Evolutionary conservation across 2,113 vertebrate species (phyloP).

Genomic region (Calypte anna): DNA sequence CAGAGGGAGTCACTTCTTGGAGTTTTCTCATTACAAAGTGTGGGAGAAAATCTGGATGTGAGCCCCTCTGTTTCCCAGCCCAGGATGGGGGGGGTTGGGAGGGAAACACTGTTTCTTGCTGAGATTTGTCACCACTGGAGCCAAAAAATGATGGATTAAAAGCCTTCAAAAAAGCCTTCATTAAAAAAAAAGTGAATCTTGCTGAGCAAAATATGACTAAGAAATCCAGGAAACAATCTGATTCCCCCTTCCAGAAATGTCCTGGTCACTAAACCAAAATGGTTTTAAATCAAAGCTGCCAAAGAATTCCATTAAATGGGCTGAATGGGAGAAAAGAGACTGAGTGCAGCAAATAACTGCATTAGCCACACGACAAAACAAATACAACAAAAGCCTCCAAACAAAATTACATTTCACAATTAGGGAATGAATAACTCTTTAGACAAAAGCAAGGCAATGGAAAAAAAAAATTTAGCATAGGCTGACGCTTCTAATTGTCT

Average conservation of each 20-base stretch:
- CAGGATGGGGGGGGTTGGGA: not conserved
- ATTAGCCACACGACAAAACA: conserved; percentile 59
- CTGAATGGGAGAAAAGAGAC: not conserved
- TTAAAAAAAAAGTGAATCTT: conserved; percentile 16
- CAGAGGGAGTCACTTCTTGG: not conserved
- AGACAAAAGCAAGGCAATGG: conserved; percentile 63
- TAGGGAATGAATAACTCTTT: conserved; percentile 70
- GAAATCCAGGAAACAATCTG: conserved; percentile 25
- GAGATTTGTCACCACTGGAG: not conserved
- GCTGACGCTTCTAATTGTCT: conserved; percentile 68
- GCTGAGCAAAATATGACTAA: conserved; percentile 1
- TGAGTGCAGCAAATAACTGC: conserved; percentile 15
- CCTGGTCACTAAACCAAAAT: conserved; percentile 48
- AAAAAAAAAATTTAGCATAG: conserved; percentile 49
- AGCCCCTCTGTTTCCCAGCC: not conserved
- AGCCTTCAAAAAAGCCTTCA: not conserved
- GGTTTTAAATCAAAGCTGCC: conserved; percentile 42
- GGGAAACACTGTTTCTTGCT: not conserved
- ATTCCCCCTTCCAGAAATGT: conserved; percentile 31
- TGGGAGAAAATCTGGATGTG: not conserved
- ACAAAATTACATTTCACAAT: conserved; percentile 76
- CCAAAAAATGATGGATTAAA: not conserved
- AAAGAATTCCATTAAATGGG: conserved; percentile 34
- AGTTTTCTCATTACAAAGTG: not conserved
- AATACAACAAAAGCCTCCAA: conserved; percentile 54